Evolutionary conservation across 2,797 vertebrate genomes (phyloP), one percentile per base, ranked within the genome.

Genomic region (Tauraco hartlaubi): DNA sequence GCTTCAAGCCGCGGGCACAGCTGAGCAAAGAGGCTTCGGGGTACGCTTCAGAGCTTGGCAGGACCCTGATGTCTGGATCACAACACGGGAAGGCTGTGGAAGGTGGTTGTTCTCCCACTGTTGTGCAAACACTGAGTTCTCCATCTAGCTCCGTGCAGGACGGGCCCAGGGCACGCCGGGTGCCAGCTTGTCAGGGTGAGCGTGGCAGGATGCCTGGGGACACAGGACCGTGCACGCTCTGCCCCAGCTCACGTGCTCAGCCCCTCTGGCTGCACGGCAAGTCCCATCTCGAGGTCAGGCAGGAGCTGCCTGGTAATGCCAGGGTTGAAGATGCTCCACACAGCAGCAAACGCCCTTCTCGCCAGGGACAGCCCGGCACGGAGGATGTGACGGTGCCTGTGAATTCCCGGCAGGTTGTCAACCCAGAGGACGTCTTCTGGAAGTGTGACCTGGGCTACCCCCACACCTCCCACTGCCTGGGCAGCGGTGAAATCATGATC

Each of bases 401-500:
- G 20, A 51, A 18, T 22, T 63, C 62, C 72, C 3, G 61, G 15
- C 97, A 99, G 99, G 98, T 98, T 9, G 96, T 99, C 29, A 99
- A 99, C 86, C 94, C 99, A 0, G 88, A 97, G 18, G 99, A 99
- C 0, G 35, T 99, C 56, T 98, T 97, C 54, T 98, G 98, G 98
- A 99, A 99, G 96, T 99, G 99, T 5, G 96, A 89, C 56, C 95
- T 99, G 97, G 98, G 98, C 4, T 98, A 99, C 75, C 98, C 98
- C 3, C 99, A 99, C 96, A 99, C 99, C 48, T 98, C 98, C 23
- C 99, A 99, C 97, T 99, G 99, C 86, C 97, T 99, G 97, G 98
- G 97, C 86, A 99, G 75, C 0, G 99, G 99, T 0, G 99, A 99
- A 87, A 97, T 99, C 94, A 99, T 99, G 99, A 98, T 99, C 97